Percentiles rank a stretch among this genome's conserved stretches.
These are phyloP conservation scores for Mamestra configurata DNA, from an alignment of 1,140 invertebrate species.

Conservation along the genomic window DNA sequence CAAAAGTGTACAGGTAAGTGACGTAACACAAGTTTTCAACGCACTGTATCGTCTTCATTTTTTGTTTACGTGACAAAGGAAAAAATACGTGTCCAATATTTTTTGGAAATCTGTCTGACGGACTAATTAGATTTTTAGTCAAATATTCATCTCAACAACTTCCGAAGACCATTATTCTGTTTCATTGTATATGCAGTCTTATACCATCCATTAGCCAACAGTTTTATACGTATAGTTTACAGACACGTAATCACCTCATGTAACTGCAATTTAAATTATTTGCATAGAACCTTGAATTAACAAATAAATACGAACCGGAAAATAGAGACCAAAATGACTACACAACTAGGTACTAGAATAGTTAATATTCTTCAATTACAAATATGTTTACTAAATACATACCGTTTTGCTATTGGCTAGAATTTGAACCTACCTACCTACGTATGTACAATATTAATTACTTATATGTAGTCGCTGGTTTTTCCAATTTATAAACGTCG, in stretches of 20 bases:
- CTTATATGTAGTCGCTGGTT: not conserved
- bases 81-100: too few species aligned
- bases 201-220: not conserved
- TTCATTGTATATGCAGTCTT: too few species aligned
- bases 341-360: not conserved
- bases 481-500: slow-evolving; percentile 11
- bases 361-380: not conserved
- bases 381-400: too few species aligned
- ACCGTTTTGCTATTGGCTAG: not conserved
- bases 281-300: slow-evolving; percentile 1
- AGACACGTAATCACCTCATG: not conserved
- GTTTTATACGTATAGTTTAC: not conserved
- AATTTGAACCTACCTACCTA: slow-evolving; percentile 2
- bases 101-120: too few species aligned
- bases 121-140: too few species aligned
- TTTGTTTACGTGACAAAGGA: too few species aligned
- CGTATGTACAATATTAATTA: not conserved
- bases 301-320: slow-evolving; percentile 9
- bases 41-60: too few species aligned
- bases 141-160: too few species aligned
- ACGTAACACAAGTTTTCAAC: too few species aligned
- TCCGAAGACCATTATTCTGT: too few species aligned
- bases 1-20: too few species aligned
- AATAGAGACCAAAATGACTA: not conserved
- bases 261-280: slow-evolving; percentile 1